phyloP scores from a whole-genome alignment of 92 coral and sea anemone species.

The Parazoanthus swiftii region DNA sequence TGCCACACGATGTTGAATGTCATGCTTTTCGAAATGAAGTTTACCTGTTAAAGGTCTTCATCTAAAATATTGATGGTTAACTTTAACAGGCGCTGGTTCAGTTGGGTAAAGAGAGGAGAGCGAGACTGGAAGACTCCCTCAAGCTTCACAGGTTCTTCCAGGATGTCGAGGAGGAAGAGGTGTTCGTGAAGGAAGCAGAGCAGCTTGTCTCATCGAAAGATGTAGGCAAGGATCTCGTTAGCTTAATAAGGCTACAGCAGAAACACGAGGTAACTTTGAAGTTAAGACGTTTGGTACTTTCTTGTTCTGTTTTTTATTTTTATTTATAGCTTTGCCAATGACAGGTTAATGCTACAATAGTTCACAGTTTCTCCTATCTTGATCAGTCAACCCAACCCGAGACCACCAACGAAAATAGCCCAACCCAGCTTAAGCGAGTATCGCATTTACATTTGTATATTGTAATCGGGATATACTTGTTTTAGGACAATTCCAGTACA shows the following conservation, averaged over 20 bases:
- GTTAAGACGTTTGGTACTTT: no score
- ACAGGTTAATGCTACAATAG: no score
- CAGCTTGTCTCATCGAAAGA: constrained; percentile 86
- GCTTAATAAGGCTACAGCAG: constrained; percentile 88
- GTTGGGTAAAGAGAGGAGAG: constrained; percentile 77
- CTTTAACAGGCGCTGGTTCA: constrained; percentile 73
- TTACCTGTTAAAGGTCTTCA: background rate
- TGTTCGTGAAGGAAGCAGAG: constrained; percentile 88
- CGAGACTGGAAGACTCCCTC: constrained; percentile 87
- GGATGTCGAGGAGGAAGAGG: constrained; percentile 92
- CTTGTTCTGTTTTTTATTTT: no score
- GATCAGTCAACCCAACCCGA: no score
- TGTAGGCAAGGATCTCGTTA: constrained; percentile 88
- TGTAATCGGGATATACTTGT: no score
- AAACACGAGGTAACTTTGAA: constrained; percentile 75
- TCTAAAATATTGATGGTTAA: background rate
- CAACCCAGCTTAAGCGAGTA: no score
- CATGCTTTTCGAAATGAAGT: background rate
- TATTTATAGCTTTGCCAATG: no score
- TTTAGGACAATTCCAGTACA: no score
- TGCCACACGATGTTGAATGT: background rate
- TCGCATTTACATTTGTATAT: no score
- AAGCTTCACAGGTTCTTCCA: constrained; percentile 86
- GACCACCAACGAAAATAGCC: no score
- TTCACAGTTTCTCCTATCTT: no score